Conservation (phyloP, 2,797 vertebrate species). For the Pseudotriccus pelzelni region DNA sequence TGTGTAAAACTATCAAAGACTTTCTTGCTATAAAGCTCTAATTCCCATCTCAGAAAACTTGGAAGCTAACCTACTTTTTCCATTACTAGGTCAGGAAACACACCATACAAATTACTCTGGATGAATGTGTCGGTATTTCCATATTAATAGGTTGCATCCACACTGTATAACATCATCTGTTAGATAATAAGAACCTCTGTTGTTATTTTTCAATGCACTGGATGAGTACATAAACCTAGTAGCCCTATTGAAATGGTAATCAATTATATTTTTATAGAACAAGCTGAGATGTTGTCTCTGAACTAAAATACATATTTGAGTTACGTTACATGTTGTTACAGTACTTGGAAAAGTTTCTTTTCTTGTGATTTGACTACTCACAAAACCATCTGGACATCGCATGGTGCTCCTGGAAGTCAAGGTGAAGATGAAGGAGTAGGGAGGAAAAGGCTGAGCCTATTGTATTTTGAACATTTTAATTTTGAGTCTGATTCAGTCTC, state of each 20-base stretch:
- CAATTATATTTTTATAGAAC: neutral
- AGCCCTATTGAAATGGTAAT: constrained; percentile 13
- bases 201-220: neutral
- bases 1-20: neutral
- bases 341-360: neutral
- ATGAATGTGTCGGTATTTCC: neutral
- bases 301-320: neutral
- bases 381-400: neutral
- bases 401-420: neutral
- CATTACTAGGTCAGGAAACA: constrained; percentile 26
- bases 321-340: neutral
- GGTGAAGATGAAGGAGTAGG: neutral
- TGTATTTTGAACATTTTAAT: neutral
- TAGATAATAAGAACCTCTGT: neutral
- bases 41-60: constrained; percentile 12
- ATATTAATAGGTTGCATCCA: neutral
- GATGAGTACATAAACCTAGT: neutral
- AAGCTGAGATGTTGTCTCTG: neutral
- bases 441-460: neutral
- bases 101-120: neutral
- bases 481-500: neutral
- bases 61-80: constrained; percentile 30
- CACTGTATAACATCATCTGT: neutral
- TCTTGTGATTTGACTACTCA: neutral
- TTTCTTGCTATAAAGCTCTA: neutral